A percentile compares a stretch with the other conserved stretches of the same genome.
phyloP scores from a whole-genome alignment of 1,140 invertebrate species.

The Steinernema khuongi region DNA sequence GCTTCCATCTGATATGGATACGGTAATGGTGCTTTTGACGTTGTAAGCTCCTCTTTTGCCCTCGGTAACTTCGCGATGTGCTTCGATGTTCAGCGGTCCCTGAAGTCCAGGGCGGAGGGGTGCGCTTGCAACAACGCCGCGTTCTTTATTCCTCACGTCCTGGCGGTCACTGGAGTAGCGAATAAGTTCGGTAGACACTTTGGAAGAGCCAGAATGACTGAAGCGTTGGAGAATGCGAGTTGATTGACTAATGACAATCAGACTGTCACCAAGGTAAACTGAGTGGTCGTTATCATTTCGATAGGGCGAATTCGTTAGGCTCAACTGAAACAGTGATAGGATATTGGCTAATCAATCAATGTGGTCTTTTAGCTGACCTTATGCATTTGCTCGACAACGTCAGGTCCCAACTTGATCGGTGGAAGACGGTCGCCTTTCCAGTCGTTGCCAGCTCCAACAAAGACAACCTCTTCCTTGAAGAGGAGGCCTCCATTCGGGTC shows the following conservation, averaged over 20 bases:
- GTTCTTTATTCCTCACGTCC: not conserved
- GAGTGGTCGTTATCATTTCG: not conserved
- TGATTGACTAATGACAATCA: not conserved
- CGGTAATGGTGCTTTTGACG: not conserved
- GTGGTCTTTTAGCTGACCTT: not conserved
- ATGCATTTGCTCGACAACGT: not conserved
- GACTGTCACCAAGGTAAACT: not conserved
- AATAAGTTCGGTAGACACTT: not conserved
- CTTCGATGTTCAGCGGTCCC: not conserved
- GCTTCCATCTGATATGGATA: not conserved
- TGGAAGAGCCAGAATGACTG: not conserved
- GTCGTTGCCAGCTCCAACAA: not conserved
- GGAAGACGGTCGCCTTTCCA: not conserved
- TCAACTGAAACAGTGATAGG: not conserved
- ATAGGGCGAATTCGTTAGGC: not conserved
- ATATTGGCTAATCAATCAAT: not conserved
- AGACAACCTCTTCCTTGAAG: not conserved
- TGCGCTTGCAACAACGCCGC: not conserved
- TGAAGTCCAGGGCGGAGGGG: not conserved
- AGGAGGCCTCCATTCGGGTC: not conserved
- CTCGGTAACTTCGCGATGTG: not conserved
- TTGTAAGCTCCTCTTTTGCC: not conserved
- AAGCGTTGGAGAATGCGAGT: not conserved
- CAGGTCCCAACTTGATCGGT: not conserved
- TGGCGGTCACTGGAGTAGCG: not conserved